Evolutionary conservation across 2,113 vertebrate species (phyloP), one percentile per base, ranked within the genome.

Genomic region (Brachyhypopomus gauderio): DNA sequence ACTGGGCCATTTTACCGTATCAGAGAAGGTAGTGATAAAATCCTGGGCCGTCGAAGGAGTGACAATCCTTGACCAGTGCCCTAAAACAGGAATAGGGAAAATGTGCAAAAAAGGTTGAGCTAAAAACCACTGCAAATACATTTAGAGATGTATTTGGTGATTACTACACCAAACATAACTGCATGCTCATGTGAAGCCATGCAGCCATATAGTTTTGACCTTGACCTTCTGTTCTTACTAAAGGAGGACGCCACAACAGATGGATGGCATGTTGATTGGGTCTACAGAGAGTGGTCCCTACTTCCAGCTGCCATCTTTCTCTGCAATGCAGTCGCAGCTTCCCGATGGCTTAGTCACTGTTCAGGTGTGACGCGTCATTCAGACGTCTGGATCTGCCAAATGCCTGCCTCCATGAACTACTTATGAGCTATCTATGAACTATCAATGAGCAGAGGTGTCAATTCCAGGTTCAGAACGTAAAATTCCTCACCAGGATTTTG

Each of bases 311-410:
- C 94, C 94, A 0, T 59, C 88, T 12, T 66, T 14, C 60, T 71
- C 85, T 45, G 70, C 72, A 5, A 36, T 94, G 4, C 0, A 20
- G 5, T 0, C 76, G 7, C 30, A 75, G 0, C 23, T 85, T 36
- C 27, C 75, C 5, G 0, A 0, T 91, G 34, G 27, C 20, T 23
- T 0, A 2, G 0, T 95, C 78, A 66, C 38, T n/a, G 1, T 87
- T 59, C 92, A 94, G 93, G 94, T 94, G 34, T 80, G 86, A 30
- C 17, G 56, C 20, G 1, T 5, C 66, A 27, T 75, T 64, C 7
- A 41, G 22, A 17, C 16, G 63, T 52, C 19, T 17, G 11, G 23
- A 25, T 4, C 25, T 63, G 2, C 23, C 23, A 62, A 62, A 23
- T 62, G 23, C 5, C 1, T 1, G 59, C n/a, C 9, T 23, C n/a